Conservation (phyloP, 2,797 vertebrate genomes). For the Myripristis jacobus region DNA sequence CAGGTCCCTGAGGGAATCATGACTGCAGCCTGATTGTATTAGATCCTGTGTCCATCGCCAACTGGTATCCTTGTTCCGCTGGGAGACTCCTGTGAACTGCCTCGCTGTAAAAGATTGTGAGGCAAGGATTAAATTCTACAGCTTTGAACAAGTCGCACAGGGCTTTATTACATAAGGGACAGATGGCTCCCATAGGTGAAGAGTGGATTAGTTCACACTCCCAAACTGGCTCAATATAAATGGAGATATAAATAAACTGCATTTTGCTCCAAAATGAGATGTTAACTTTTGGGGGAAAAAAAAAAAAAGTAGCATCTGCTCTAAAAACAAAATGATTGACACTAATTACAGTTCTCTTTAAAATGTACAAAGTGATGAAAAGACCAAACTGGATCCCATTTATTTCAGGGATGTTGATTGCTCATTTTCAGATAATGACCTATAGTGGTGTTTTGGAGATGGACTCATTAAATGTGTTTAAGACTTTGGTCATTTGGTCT, state of each 20-base stretch:
- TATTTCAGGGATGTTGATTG: not conserved
- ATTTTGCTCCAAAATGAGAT: constrained; percentile 3
- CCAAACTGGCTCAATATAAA: constrained; percentile 7
- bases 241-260: constrained; percentile 1
- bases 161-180: constrained; percentile 52
- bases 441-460: too few species aligned
- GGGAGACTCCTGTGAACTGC: constrained; percentile 51
- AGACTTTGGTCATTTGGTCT: too few species aligned
- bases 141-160: constrained; percentile 47
- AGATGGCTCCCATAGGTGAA: constrained; percentile 26
- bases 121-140: constrained; percentile 59
- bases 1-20: constrained; percentile 55
- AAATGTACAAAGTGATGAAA: constrained; percentile 1
- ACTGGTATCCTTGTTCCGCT: constrained; percentile 42
- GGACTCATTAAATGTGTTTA: too few species aligned
- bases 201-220: constrained; percentile 28
- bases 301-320: constrained; percentile 4
- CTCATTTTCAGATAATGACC: constrained; percentile 20
- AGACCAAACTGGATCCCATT: not conserved
- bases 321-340: not conserved
- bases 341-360: not conserved
- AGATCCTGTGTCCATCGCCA: constrained; percentile 60
- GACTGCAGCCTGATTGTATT: constrained; percentile 72
- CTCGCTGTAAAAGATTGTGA: constrained; percentile 50
- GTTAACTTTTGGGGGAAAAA: constrained; percentile 1